Conservation (phyloP, 2,888 invertebrate species). For the Patella ulyssiponensis region DNA sequence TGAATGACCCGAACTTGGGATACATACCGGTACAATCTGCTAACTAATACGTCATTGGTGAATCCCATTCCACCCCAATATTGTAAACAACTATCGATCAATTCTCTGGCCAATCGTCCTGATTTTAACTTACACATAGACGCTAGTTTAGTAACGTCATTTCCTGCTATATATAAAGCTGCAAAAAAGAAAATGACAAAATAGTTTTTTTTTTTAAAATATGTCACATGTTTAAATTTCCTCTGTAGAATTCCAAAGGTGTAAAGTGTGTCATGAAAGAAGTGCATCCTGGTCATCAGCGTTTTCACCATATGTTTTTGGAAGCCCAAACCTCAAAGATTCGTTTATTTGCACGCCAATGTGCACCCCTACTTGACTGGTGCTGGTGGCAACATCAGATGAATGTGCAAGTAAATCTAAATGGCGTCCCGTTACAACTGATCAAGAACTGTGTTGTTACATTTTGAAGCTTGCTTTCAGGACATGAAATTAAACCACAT, state of each 20-base stretch:
- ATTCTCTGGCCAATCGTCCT: constrained; percentile 73
- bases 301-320: no score
- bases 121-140: constrained; percentile 77
- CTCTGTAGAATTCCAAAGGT: background rate
- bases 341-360: background rate
- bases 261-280: background rate
- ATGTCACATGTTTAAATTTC: no score
- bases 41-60: constrained; percentile 73
- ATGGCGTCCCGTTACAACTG: no score
- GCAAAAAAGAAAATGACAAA: constrained; percentile 34
- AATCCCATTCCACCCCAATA: constrained; percentile 77
- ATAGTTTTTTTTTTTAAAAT: no score
- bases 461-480: no score
- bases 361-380: no score
- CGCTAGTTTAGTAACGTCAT: constrained; percentile 75
- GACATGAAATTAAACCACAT: background rate
- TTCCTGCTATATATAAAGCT: constrained; percentile 71
- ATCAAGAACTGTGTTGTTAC: no score
- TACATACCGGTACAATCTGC: constrained; percentile 68
- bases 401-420: no score
- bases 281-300: no score
- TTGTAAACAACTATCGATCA: constrained; percentile 76
- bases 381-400: no score
- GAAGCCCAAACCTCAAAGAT: background rate
- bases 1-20: background rate